Evolutionary conservation across 2,797 vertebrate genomes (phyloP), one percentile per base, ranked within the genome.

Genomic region (Enteromius trimaculatus): DNA sequence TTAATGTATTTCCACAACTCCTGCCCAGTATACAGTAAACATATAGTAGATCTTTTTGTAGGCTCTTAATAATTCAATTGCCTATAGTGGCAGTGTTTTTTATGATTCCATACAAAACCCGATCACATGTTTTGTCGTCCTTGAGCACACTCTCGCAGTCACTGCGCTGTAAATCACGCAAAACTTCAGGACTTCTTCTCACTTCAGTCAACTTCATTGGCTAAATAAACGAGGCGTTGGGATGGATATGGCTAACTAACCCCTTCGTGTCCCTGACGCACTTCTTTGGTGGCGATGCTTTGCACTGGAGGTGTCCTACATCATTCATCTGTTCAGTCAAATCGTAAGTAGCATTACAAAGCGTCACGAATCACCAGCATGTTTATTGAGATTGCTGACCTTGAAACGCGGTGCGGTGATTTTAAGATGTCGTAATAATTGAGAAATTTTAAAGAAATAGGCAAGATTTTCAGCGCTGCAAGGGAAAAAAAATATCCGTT

Each of bases 261-360:
- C 51, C 58, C 51, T 81, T 80, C 65, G 68, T 79, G 68, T 77
- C 60, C 44, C 55, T 82, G 79, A 84, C 75, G 82, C 58, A 47
- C 80, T 76, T 72, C 26, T 49, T 79, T 81, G 78, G 37, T 53
- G 64, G 60, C 37, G 68, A 84, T 78, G 82, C 58, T 66, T 53
- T 66, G 55, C 53, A 31, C 55, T 26, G 71, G 71, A 84, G 39
- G 39, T 74, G 69, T 80, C 55, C 31, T 31, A 21, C 75, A 80
- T 66, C 77, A 53, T 39, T 81, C 74, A 77, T 81, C 79, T 66
- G 60, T 19, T 77, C 60, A 68, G 34, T 47, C 60, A 68, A 70
- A 79, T 53, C 47, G 87, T 88, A 77, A 88, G 85, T 83, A 81
- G 23, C 39, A n/a, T 31, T 58, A 53, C 49, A 49, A 60, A n/a